Evolutionary conservation across 2,113 vertebrate genomes (phyloP).

Genomic region (Stercorarius parasiticus): DNA sequence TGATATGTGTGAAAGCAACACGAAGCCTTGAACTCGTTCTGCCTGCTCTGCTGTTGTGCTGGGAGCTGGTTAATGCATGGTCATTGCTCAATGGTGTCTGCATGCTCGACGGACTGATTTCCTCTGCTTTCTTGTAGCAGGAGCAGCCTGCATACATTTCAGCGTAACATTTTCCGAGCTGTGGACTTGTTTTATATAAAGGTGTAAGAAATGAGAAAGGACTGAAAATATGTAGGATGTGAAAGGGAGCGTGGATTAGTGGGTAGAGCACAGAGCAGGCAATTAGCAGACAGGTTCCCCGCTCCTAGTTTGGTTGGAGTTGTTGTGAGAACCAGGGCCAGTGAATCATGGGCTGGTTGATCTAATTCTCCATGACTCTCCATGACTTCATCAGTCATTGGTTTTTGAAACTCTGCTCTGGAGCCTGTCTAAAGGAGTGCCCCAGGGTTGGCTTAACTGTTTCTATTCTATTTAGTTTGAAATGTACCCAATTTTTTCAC

Average conservation of each 20-base stretch:
- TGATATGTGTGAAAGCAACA: neutral
- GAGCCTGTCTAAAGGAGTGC: constrained; percentile 45
- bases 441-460: constrained; percentile 50
- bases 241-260: neutral
- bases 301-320: neutral
- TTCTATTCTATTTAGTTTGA: constrained; percentile 29
- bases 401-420: constrained; percentile 6
- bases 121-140: neutral
- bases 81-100: neutral
- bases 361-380: constrained; percentile 16
- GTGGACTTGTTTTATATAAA: neutral
- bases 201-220: constrained; percentile 7
- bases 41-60: constrained; percentile 5
- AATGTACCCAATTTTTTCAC: neutral
- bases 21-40: neutral
- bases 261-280: neutral
- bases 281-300: neutral
- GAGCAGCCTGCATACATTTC: neutral
- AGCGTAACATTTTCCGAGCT: neutral
- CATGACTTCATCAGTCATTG: constrained; percentile 44
- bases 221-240: neutral
- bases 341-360: constrained; percentile 44
- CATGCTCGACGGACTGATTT: rapidly evolving
- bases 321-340: constrained; percentile 6
- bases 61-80: neutral